Percentiles rank a stretch among this genome's conserved stretches.
Evolutionary conservation across 1,140 invertebrate genomes (phyloP).

Genomic region (Drosophila busckii): DNA sequence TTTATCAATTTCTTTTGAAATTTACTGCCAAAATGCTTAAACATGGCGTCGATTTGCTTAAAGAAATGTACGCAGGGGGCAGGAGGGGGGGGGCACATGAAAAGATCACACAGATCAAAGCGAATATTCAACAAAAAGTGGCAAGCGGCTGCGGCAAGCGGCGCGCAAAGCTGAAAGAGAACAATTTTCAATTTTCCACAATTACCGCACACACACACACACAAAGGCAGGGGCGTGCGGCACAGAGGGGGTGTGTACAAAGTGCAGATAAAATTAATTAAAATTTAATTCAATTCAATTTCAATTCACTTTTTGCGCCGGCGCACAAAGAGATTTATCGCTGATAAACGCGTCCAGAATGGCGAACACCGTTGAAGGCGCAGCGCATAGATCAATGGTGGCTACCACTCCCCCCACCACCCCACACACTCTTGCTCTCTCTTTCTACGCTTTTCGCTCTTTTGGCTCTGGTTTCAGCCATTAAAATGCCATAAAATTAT

Average conservation of each 20-base stretch:
- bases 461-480: conserved; percentile 49
- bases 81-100: conserved; percentile 50
- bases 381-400: conserved; percentile 53
- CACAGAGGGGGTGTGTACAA: conserved; percentile 27
- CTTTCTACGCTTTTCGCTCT: conserved; percentile 1
- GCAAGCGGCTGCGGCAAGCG: neutral
- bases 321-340: conserved; percentile 77
- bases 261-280: conserved; percentile 78
- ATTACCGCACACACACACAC: conserved; percentile 44
- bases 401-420: neutral
- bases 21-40: conserved; percentile 77
- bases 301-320: conserved; percentile 64
- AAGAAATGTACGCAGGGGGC: conserved; percentile 66
- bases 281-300: conserved; percentile 78
- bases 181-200: conserved; percentile 75
- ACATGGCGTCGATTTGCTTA: conserved; percentile 75
- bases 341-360: conserved; percentile 75
- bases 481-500: conserved; percentile 78
- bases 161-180: neutral
- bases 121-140: conserved; percentile 14
- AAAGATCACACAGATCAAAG: conserved; percentile 67
- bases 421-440: neutral
- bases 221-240: conserved; percentile 16
- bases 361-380: conserved; percentile 41
- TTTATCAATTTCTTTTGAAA: conserved; percentile 77